These are phyloP conservation scores for Torymus tubicola DNA, from an alignment of 2,888 invertebrate species.

Conservation along the genomic window DNA sequence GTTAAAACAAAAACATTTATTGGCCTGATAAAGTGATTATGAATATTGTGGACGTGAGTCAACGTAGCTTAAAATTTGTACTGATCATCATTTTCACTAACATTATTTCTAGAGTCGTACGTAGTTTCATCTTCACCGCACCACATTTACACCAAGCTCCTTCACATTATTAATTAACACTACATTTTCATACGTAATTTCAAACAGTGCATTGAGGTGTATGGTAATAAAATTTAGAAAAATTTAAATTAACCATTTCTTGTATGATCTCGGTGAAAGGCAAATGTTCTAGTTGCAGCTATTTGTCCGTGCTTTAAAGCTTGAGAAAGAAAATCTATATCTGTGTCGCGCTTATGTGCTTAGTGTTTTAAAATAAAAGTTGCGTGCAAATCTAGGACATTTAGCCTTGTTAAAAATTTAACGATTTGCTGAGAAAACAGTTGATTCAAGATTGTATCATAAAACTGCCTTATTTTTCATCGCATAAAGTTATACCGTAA, in stretches of 20 bases:
- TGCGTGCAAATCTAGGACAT: slow-evolving; percentile 23
- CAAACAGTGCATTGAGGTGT: slow-evolving; percentile 25
- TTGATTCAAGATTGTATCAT: too few species aligned
- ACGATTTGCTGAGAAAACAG: too few species aligned
- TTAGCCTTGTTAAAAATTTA: slow-evolving; percentile 6
- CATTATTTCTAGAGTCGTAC: slow-evolving; percentile 38
- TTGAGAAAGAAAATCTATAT: too few species aligned
- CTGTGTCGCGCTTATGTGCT: too few species aligned
- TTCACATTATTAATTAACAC: slow-evolving; percentile 25
- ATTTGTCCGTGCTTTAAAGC: too few species aligned
- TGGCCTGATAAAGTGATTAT: slow-evolving; percentile 29
- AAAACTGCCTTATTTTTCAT: too few species aligned
- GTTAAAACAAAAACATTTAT: not conserved
- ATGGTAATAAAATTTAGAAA: slow-evolving; percentile 40
- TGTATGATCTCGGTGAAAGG: slow-evolving; percentile 8
- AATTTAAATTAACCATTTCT: slow-evolving; percentile 10
- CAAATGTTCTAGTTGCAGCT: slow-evolving; percentile 28
- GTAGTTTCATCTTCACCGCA: slow-evolving; percentile 43
- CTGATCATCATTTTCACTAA: slow-evolving; percentile 20
- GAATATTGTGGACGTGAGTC: slow-evolving; percentile 40
- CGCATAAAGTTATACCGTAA: too few species aligned
- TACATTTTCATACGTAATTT: slow-evolving; percentile 24
- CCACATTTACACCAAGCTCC: slow-evolving; percentile 14
- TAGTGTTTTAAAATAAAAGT: too few species aligned
- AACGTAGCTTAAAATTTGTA: slow-evolving; percentile 43